Conservation (phyloP, 2,113 vertebrate genomes). For the Nanger granti region DNA sequence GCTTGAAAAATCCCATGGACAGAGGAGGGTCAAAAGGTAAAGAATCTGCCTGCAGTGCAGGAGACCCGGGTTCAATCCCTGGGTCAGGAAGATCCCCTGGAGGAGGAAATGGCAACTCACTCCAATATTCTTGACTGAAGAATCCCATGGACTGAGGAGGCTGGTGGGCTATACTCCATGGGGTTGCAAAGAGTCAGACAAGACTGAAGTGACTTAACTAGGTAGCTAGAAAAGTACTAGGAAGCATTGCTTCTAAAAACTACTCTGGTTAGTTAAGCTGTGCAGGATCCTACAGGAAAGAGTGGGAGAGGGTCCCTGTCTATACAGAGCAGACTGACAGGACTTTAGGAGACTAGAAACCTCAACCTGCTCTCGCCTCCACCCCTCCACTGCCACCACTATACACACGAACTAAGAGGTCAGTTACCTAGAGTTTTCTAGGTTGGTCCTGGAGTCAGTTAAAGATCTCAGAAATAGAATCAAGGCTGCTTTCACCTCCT, state of each 20-base stretch:
- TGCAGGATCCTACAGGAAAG: background rate
- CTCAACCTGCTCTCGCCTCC: too few species aligned
- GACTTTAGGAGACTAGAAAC: background rate
- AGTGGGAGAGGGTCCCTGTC: background rate
- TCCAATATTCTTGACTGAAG: background rate
- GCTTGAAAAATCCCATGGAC: background rate
- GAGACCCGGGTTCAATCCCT: background rate
- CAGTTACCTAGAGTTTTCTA: background rate
- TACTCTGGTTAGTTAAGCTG: background rate
- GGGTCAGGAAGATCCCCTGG: background rate
- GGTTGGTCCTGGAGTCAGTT: background rate
- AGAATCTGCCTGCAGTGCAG: background rate
- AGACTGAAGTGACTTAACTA: background rate
- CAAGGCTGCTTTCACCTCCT: background rate
- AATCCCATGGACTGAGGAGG: background rate
- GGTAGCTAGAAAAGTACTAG: background rate
- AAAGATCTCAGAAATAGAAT: background rate
- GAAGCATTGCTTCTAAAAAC: background rate
- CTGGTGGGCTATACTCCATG: background rate
- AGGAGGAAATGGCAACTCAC: background rate
- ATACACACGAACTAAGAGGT: background rate
- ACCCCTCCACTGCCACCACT: background rate
- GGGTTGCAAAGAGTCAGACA: background rate
- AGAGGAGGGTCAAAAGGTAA: background rate
- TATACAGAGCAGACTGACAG: background rate